These are phyloP conservation scores for Karalla daura DNA, from an alignment of 2,797 vertebrate species.

Conservation along the genomic window DNA sequence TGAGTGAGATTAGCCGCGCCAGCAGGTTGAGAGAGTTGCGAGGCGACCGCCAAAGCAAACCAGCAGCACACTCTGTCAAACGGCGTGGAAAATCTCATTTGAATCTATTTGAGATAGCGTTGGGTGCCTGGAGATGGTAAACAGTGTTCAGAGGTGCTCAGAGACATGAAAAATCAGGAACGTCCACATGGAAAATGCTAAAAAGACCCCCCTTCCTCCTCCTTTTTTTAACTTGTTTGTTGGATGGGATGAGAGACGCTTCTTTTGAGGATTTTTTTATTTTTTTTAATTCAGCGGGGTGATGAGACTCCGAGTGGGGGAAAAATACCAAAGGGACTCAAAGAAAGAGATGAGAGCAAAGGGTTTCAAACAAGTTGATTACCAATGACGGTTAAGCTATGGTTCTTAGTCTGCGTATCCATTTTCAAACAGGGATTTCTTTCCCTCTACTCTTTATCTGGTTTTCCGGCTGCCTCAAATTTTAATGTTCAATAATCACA, in stretches of 20 bases:
- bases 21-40: conserved; percentile 52
- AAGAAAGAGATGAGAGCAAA: conserved; percentile 57
- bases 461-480: conserved; percentile 49
- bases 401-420: conserved; percentile 59
- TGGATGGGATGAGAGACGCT: conserved; percentile 42
- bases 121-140: conserved; percentile 65
- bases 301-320: conserved; percentile 21
- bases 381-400: conserved; percentile 61
- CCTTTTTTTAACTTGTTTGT: conserved; percentile 36
- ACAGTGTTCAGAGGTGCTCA: conserved; percentile 61
- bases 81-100: conserved; percentile 78
- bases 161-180: conserved; percentile 55
- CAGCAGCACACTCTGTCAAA: conserved; percentile 58
- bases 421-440: conserved; percentile 65
- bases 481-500: conserved; percentile 63
- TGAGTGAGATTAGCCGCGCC: conserved; percentile 70
- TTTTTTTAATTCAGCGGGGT: conserved; percentile 34
- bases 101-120: conserved; percentile 65
- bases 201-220: background rate
- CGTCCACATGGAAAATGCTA: conserved; percentile 33
- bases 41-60: conserved; percentile 63
- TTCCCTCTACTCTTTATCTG: conserved; percentile 59
- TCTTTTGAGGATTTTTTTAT: conserved; percentile 36
- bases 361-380: conserved; percentile 71
- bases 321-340: conserved; percentile 51